Evolutionary conservation across 2,113 vertebrate genomes (phyloP), one percentile per base, ranked within the genome.

Genomic region (Meriones unguiculatus): DNA sequence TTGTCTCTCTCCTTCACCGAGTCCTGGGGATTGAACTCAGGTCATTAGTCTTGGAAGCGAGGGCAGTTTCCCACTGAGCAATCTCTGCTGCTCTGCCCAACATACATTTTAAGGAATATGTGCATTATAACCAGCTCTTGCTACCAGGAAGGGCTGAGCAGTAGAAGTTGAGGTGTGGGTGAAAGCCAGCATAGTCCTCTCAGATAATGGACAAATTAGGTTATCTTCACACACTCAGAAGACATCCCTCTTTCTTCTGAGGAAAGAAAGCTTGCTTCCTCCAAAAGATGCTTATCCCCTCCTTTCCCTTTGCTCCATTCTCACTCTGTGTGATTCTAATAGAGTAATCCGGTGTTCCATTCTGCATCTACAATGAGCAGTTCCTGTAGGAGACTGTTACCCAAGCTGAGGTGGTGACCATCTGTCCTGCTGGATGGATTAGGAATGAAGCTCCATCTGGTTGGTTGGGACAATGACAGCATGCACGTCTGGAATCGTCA

Each of bases 111-210:
- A 9, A 18, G 10, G 14, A 8, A 6, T 11, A 4, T 1, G 35
- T 22, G 24, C 1, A 20, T 0, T 72, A 3, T 25, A 30, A 8
- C 2, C 6, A 46, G 18, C 1, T 24, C 17, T 35, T 64, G 13
- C 70, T 35, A 0, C 6, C 35, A 50, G 38, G n/a, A 46, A 14
- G 11, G 52, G 5, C 0, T 41, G 14, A 17, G 2, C 3, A 32
- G 1, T 4, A 0, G 13, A 1, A 2, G 3, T 0, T 6, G 46
- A 64, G n/a, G 28, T 2, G 17, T 22, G 8, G 35, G 25, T 22
- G 70, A 64, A 32, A 14, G 12, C 14, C 59, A 77, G 41, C 22
- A 35, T 0, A 7, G 35, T 7, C 10, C 18, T 89, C 57, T 38
- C 25, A 13, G 41, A 20, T 25, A 18, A 70, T 0, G 15, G 5